Evolutionary conservation across 2,113 vertebrate genomes (phyloP), one percentile per base, ranked within the genome.

Genomic region (Brachirus orientalis): DNA sequence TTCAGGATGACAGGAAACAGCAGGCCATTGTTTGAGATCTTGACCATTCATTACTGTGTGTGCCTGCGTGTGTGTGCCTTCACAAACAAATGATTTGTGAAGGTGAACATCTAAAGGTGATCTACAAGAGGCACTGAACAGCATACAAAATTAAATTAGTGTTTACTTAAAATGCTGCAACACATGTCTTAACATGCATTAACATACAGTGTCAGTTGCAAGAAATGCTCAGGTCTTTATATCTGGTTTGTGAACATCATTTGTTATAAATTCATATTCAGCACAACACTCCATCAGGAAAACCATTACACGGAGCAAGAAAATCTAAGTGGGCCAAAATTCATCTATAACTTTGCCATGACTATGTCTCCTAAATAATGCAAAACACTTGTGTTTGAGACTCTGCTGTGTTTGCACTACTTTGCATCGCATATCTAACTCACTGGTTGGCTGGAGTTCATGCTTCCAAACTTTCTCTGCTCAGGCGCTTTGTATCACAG

Each of bases 321-420:
- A 83, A 88, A 85, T 89, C 82, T 80, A 91, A 89, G 82, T 72
- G 83, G 86, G 83, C 79, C 74, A 86, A 84, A 88, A 85, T 82
- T 75, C 83, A 86, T 86, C 89, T 75, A 87, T 88, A 87, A 89
- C 79, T 91, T 84, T 83, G 77, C 78, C 86, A 83, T 82, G 85
- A 83, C 83, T 76, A 37, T 66, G 72, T 79, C 86, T 90, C 72
- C 73, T 91, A 91, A 93, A 93, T 92, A 92, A 92, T 93, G 84
- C 88, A 91, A 69, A 71, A 78, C 83, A 79, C 75, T 88, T 88
- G 81, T 86, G 84, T 88, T 83, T 68, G 68, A 76, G 80, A 83
- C 74, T 78, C 67, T 43, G 91, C 91, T 91, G 87, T 19, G 85
- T 91, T 84, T 36, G 86, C 89, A 72, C 80, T 77, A 85, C 83